phyloP scores from a whole-genome alignment of 2,797 vertebrate genomes.

The Heteromormyrus szaboi region DNA sequence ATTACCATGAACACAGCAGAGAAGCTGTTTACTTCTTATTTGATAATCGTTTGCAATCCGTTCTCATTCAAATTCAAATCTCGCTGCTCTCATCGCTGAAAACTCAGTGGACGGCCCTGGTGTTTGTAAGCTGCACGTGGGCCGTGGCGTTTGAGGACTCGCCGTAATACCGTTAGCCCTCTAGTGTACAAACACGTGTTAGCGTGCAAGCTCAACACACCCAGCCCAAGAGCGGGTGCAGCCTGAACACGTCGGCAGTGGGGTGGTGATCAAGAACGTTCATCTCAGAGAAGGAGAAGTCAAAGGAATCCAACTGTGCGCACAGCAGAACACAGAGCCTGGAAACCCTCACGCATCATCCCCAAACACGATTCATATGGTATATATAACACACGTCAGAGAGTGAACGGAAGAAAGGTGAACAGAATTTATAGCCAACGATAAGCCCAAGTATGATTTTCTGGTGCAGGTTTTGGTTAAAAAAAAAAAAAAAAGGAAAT shows the following conservation, averaged over 20 bases:
- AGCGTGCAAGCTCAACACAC: neutral
- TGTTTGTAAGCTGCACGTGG: neutral
- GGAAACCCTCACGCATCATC: neutral
- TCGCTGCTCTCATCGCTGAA: neutral
- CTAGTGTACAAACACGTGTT: neutral
- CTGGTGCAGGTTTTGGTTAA: neutral
- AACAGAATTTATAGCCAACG: neutral
- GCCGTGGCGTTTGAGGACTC: neutral
- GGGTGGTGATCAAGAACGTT: neutral
- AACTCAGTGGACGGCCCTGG: neutral
- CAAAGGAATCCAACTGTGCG: neutral
- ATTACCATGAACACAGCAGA: neutral
- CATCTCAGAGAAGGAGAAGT: neutral
- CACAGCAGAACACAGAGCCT: neutral
- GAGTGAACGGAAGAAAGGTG: neutral
- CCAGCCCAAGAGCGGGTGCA: neutral
- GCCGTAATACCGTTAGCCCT: neutral
- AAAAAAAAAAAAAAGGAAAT: neutral
- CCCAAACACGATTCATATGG: neutral
- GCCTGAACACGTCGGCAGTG: neutral
- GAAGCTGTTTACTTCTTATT: neutral
- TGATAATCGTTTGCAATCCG: neutral
- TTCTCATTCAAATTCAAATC: neutral
- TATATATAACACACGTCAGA: neutral
- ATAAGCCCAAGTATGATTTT: neutral